Percentiles rank a stretch among this genome's conserved stretches.
phyloP scores from a whole-genome alignment of 2,113 vertebrate species.

The Leucoraja erinaceus region DNA sequence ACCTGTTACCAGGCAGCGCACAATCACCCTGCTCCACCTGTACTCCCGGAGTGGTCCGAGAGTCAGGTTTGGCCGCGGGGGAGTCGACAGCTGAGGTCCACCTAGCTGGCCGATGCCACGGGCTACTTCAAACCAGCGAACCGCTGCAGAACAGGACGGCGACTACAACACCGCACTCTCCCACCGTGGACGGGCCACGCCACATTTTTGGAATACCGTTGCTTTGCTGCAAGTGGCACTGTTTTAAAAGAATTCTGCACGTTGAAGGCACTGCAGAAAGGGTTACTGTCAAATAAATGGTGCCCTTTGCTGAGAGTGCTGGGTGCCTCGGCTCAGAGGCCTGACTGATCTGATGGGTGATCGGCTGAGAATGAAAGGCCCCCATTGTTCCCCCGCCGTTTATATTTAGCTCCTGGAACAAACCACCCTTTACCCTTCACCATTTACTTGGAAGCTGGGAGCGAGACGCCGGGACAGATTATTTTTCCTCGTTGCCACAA shows the following conservation, averaged over 20 bases:
- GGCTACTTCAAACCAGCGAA: too few species aligned
- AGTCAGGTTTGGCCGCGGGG: too few species aligned
- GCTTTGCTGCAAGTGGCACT: neutral
- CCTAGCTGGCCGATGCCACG: too few species aligned
- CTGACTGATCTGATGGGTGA: neutral
- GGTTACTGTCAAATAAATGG: conserved; percentile 1
- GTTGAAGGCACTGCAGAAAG: too few species aligned
- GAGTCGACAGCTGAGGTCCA: too few species aligned
- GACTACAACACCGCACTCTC: too few species aligned
- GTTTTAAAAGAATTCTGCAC: neutral
- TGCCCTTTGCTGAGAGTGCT: neutral
- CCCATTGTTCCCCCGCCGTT: neutral
- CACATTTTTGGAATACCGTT: neutral
- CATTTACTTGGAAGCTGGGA: neutral
- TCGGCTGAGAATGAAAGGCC: neutral
- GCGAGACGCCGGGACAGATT: neutral
- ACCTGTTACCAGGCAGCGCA: too few species aligned
- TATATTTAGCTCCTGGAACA: neutral
- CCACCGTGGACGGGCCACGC: too few species aligned
- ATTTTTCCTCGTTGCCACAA: conserved; percentile 10
- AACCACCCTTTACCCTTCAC: conserved; percentile 4
- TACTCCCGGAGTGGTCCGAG: too few species aligned
- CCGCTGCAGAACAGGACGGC: too few species aligned
- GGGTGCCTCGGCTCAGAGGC: too few species aligned
- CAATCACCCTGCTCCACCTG: too few species aligned